Evolutionary conservation across 2,797 vertebrate genomes (phyloP), one percentile per base, ranked within the genome.

Genomic region (Neosalanx taihuensis): DNA sequence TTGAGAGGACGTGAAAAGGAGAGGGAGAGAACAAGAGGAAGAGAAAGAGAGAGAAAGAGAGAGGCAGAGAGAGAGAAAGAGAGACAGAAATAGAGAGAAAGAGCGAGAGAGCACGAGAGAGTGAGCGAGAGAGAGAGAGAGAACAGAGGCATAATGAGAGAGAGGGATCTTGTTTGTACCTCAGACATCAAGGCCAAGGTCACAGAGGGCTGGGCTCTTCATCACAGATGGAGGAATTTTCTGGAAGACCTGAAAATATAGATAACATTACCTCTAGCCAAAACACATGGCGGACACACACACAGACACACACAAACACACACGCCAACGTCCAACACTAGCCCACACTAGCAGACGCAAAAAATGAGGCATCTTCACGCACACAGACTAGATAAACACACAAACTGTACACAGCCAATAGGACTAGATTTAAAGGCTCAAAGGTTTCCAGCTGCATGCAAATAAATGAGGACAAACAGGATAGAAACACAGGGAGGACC

Each of bases 191-290:
- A 81, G 83, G 83, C 83, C 88, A 76, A 79, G 86, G 78, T 78
- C 80, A 85, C 64, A 67, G 82, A 87, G 77, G 82, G 72, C 64
- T 76, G 78, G 82, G 83, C 78, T 83, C 81, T 88, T 83, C 87
- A 89, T 93, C 91, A 93, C 93, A 94, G 92, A 86, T 93, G 92
- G 77, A 94, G 92, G 83, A 94, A 94, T 91, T 94, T 93, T 92
- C 93, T 93, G 69, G 93, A 92, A 63, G 92, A 93, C 92, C 92
- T 94, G 77, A 80, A 84, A 74, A 67, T 83, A 64, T 77, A 85
- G 76, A 89, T 69, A 68, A 83, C 74, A 90, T 85, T 75, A 75
- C 70, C 82, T 37, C 69, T 3, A 63, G 61, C 70, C 72, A 86
- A 79, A 87, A 80, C 70, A 77, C 31, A 60, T 17, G 17, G 35